Evolutionary conservation across 2,888 invertebrate species (phyloP).

Genomic region (Erynnis tages): DNA sequence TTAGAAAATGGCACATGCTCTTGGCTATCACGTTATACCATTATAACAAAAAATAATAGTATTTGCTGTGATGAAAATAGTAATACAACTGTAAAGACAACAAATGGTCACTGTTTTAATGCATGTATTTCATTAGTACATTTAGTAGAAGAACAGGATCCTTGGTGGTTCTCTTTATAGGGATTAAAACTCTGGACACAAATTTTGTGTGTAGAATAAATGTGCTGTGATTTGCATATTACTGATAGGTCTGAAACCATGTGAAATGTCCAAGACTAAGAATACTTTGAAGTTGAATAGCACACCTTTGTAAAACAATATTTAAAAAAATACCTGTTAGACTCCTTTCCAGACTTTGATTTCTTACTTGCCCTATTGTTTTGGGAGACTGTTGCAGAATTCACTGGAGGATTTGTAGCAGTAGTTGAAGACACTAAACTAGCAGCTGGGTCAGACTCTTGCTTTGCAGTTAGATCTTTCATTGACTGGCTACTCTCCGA

Average conservation of each 20-base stretch:
- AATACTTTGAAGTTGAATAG: too few relatives aligned
- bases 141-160: neutral
- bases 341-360: slow-evolving; percentile 65
- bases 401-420: slow-evolving; percentile 51
- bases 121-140: neutral
- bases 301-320: neutral
- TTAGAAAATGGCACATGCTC: too few relatives aligned
- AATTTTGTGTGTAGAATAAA: too few relatives aligned
- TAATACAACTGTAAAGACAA: too few relatives aligned
- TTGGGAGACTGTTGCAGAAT: slow-evolving; percentile 56
- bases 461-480: slow-evolving; percentile 64
- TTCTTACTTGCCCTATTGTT: slow-evolving; percentile 60
- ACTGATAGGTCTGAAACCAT: too few relatives aligned
- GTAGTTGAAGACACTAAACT: slow-evolving; percentile 59
- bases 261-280: too few relatives aligned
- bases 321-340: slow-evolving; percentile 54
- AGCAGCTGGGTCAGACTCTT: slow-evolving; percentile 54
- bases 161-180: neutral
- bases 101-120: too few relatives aligned
- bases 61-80: too few relatives aligned
- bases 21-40: too few relatives aligned
- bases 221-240: too few relatives aligned
- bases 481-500: slow-evolving; percentile 75
- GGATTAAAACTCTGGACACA: too few relatives aligned
- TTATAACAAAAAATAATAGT: too few relatives aligned